A percentile compares a stretch with the other conserved stretches of the same genome.
Evolutionary conservation across 2,113 vertebrate species (phyloP).

Genomic region (Chelonoidis abingdonii): DNA sequence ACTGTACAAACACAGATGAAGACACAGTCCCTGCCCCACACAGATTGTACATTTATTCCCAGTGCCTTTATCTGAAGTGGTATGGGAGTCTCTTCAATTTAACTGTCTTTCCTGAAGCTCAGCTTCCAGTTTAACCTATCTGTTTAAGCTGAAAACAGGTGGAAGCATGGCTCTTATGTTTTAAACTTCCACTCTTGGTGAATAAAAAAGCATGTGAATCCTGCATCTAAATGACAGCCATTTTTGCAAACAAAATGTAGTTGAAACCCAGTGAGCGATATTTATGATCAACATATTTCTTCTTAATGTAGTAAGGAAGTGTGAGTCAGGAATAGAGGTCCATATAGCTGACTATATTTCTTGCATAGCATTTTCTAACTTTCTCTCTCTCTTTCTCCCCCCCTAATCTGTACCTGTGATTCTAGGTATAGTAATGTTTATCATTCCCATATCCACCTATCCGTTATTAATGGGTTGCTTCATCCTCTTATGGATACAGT

Average conservation of each 20-base stretch:
- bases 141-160: not conserved
- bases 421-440: conserved; percentile 77
- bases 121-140: not conserved
- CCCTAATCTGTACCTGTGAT: conserved; percentile 68
- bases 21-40: not conserved
- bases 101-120: not conserved
- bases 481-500: conserved; percentile 75
- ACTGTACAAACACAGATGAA: not conserved
- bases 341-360: conserved; percentile 42
- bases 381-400: conserved; percentile 46
- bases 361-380: conserved; percentile 69
- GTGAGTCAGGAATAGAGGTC: conserved; percentile 32
- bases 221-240: not conserved
- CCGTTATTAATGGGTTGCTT: conserved; percentile 77
- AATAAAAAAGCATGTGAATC: not conserved
- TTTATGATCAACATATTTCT: not conserved
- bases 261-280: not conserved
- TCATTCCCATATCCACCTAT: conserved; percentile 78
- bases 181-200: not conserved
- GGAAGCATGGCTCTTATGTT: not conserved
- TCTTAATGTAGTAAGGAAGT: not conserved
- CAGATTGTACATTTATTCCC: not conserved
- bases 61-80: not conserved
- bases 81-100: not conserved
- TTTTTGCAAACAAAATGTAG: not conserved